Conservation (phyloP, 2,113 vertebrate species). For the Prietella phreatophila region DNA sequence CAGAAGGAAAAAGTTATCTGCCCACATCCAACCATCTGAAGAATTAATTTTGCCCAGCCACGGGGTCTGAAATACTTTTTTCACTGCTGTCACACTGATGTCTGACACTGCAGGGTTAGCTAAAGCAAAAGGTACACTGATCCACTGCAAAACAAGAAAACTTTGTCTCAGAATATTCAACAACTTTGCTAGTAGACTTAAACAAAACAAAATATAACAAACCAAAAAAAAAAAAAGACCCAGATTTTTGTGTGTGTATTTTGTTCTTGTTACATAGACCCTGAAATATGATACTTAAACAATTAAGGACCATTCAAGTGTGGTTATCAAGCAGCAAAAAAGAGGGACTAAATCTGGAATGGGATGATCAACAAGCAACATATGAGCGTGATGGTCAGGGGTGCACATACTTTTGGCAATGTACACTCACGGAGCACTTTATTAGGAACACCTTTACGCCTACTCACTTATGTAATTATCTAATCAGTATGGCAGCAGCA, state of each 20-base stretch:
- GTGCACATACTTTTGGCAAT: too few relatives aligned
- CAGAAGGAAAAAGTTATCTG: slow-evolving; percentile 93
- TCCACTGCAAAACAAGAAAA: slow-evolving; percentile 78
- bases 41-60: slow-evolving; percentile 84
- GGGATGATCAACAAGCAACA: too few relatives aligned
- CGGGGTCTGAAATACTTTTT: slow-evolving; percentile 82
- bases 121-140: slow-evolving; percentile 94
- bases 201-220: neutral
- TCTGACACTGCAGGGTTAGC: slow-evolving; percentile 87
- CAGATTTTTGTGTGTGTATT: neutral
- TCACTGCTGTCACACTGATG: slow-evolving; percentile 86
- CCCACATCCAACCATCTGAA: slow-evolving; percentile 83
- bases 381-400: too few relatives aligned
- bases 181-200: neutral
- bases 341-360: too few relatives aligned
- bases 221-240: neutral
- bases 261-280: too few relatives aligned
- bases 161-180: neutral
- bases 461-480: too few relatives aligned
- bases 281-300: neutral
- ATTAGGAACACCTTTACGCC: too few relatives aligned
- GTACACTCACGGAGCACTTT: too few relatives aligned
- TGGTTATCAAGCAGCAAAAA: too few relatives aligned
- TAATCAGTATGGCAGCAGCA: too few relatives aligned
- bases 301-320: too few relatives aligned